These are phyloP conservation scores for Luperina nickerlii DNA, from an alignment of 2,888 invertebrate species.

Conservation along the genomic window DNA sequence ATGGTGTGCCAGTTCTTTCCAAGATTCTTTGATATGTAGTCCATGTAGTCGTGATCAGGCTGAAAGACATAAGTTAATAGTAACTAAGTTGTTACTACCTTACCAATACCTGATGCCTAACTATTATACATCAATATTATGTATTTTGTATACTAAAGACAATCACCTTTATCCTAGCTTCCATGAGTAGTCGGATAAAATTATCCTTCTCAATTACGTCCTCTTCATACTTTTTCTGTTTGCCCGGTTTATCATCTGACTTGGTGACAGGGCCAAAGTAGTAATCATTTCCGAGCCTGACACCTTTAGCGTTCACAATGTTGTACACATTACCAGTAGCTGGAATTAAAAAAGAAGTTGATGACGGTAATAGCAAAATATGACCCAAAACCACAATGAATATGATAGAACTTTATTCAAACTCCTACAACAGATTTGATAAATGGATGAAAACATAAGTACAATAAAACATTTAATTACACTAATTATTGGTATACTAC, in stretches of 20 bases:
- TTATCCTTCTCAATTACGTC: slow-evolving; percentile 79
- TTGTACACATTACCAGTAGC: slow-evolving; percentile 88
- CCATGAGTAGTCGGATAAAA: slow-evolving; percentile 79
- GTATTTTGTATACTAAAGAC: neutral
- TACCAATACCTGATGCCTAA: neutral
- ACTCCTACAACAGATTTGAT: neutral
- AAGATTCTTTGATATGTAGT: slow-evolving; percentile 90
- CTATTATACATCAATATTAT: neutral
- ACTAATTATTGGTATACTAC: neutral
- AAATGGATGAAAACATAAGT: neutral
- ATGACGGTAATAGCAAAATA: neutral
- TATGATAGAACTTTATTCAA: neutral
- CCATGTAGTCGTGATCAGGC: slow-evolving; percentile 89
- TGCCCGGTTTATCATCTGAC: slow-evolving; percentile 59
- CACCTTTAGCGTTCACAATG: slow-evolving; percentile 84
- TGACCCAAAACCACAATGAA: neutral
- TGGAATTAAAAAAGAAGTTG: slow-evolving; percentile 67
- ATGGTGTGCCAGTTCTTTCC: slow-evolving; percentile 91
- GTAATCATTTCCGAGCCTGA: slow-evolving; percentile 86
- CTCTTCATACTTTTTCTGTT: slow-evolving; percentile 70
- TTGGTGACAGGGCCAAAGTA: slow-evolving; percentile 78
- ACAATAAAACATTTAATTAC: neutral
- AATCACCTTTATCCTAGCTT: slow-evolving; percentile 80
- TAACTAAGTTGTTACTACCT: neutral
- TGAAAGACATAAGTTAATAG: slow-evolving; percentile 67